phyloP scores from a whole-genome alignment of 2,113 vertebrate species.

The Hippolais icterina region DNA sequence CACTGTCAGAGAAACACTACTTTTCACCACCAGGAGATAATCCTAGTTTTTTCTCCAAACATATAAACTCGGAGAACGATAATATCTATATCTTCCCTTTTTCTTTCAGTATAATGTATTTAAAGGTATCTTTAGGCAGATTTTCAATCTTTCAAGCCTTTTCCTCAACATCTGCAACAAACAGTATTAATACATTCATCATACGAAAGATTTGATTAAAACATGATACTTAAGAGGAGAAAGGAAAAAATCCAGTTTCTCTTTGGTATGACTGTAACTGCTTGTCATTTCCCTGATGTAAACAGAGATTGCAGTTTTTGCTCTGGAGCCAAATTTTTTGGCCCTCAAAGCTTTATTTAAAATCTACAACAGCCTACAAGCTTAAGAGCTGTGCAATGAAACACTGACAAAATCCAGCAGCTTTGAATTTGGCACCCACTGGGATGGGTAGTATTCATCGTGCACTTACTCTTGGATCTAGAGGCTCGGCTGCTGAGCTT shows the following conservation, averaged over 20 bases:
- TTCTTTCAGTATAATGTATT: not conserved
- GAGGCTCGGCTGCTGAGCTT: not conserved
- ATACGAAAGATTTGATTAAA: not conserved
- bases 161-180: not conserved
- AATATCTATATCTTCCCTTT: not conserved
- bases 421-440: not conserved
- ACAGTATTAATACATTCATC: not conserved
- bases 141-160: not conserved
- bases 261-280: not conserved
- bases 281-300: not conserved
- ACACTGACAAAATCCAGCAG: not conserved
- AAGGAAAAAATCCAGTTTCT: not conserved
- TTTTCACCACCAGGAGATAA: not conserved
- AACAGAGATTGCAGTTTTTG: not conserved
- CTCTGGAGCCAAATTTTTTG: not conserved
- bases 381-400: not conserved
- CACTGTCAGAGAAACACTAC: not conserved
- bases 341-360: not conserved
- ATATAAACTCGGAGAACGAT: not conserved
- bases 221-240: not conserved
- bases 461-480: not conserved
- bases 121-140: not conserved
- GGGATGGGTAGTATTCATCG: not conserved
- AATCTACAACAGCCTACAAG: not conserved
- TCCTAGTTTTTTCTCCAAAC: not conserved